Percentiles rank a stretch among this genome's conserved stretches.
These are phyloP conservation scores for Gobionotothen gibberifrons DNA, from an alignment of 2,797 vertebrate genomes.

Conservation along the genomic window DNA sequence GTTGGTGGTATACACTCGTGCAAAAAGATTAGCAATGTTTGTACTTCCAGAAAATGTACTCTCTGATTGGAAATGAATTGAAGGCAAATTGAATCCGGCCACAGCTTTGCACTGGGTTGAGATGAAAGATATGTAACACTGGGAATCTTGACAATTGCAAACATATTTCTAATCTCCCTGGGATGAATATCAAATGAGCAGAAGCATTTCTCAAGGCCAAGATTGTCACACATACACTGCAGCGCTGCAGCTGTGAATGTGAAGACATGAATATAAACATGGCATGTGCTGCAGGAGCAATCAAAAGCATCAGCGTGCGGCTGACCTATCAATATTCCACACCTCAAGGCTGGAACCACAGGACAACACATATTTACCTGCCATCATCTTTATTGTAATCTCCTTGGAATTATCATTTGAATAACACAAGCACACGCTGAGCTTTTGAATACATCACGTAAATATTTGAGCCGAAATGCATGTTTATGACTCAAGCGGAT, in stretches of 20 bases:
- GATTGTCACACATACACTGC: conserved; percentile 47
- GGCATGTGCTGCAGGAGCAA: conserved; percentile 53
- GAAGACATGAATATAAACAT: conserved; percentile 71
- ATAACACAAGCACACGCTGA: conserved; percentile 59
- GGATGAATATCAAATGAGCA: conserved; percentile 55
- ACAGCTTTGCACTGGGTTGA: not conserved
- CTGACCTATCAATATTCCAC: conserved; percentile 77
- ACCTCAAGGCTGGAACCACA: conserved; percentile 61
- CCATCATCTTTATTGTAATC: conserved; percentile 64
- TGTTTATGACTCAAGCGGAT: conserved; percentile 39
- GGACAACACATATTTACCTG: conserved; percentile 64
- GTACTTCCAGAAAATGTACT: not conserved
- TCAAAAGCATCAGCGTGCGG: conserved; percentile 63
- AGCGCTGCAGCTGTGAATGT: conserved; percentile 49
- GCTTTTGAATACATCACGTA: conserved; percentile 58
- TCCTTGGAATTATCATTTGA: conserved; percentile 79
- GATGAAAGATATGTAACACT: conserved; percentile 26
- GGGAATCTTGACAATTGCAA: conserved; percentile 43
- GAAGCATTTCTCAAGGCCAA: conserved; percentile 37
- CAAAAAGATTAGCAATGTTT: not conserved
- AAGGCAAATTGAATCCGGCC: conserved; percentile 19
- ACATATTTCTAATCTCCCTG: conserved; percentile 46
- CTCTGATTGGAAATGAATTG: conserved; percentile 25
- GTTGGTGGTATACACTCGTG: conserved; percentile 1
- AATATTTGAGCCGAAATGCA: conserved; percentile 60